phyloP scores from a whole-genome alignment of 2,888 invertebrate genomes.

The Campoplex nolae region DNA sequence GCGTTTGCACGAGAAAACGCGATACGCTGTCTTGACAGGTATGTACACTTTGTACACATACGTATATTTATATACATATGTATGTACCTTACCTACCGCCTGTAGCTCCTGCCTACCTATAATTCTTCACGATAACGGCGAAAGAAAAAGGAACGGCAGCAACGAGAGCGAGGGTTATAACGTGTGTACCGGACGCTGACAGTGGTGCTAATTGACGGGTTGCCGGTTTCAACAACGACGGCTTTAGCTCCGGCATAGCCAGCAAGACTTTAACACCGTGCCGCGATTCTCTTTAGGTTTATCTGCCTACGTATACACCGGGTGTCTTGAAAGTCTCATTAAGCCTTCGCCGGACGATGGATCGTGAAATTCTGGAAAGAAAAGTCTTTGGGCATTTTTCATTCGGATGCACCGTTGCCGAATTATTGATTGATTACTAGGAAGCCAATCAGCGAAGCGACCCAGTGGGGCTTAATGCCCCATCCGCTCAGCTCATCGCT shows the following conservation, averaged over 20 bases:
- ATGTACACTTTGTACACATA: constrained; percentile 59
- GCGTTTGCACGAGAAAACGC: constrained; percentile 67
- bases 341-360: neutral
- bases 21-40: constrained; percentile 75
- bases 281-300: constrained; percentile 27
- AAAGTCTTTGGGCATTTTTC: neutral
- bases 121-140: constrained; percentile 77
- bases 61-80: constrained; percentile 57
- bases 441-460: neutral
- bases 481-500: neutral
- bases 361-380: neutral
- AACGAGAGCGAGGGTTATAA: constrained; percentile 27
- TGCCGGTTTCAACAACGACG: constrained; percentile 71
- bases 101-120: constrained; percentile 63
- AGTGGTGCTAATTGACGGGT: constrained; percentile 77
- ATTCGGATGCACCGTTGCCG: neutral
- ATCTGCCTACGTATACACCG: constrained; percentile 13
- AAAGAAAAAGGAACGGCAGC: constrained; percentile 67
- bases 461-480: neutral
- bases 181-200: constrained; percentile 60
- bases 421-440: neutral
- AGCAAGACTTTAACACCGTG: constrained; percentile 46
- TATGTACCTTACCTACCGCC: constrained; percentile 18
- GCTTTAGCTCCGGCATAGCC: constrained; percentile 25
- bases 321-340: neutral